Percentiles rank a stretch among this genome's conserved stretches.
Evolutionary conservation across 2,113 vertebrate genomes (phyloP).

Genomic region (Thunnus thynnus): DNA sequence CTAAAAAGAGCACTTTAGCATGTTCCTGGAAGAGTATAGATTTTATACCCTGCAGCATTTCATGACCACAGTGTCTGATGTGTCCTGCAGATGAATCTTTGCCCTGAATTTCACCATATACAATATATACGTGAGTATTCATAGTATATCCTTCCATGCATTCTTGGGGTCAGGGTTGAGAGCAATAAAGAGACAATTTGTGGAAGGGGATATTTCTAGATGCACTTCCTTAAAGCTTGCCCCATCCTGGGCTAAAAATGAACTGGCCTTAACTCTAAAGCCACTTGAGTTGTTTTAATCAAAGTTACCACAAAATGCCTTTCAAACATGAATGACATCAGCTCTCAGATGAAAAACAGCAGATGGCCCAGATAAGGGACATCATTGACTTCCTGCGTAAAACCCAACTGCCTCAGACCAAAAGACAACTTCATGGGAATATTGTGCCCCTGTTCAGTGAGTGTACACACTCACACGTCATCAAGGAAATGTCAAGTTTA

Average conservation of each 20-base stretch:
- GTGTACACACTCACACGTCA: neutral
- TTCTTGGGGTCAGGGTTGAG: conserved; percentile 50
- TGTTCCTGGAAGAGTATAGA: neutral
- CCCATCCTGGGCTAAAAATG: conserved; percentile 56
- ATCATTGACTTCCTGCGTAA: conserved; percentile 54
- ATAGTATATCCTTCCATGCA: conserved; percentile 67
- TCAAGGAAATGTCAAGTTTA: conserved; percentile 7
- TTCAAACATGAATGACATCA: conserved; percentile 29
- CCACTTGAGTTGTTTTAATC: conserved; percentile 39
- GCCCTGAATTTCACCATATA: conserved; percentile 27
- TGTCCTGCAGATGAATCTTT: conserved; percentile 16
- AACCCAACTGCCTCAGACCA: conserved; percentile 10
- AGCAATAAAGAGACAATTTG: conserved; percentile 71
- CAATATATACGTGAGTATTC: conserved; percentile 39
- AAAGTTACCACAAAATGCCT: conserved; percentile 26
- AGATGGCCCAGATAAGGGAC: conserved; percentile 46
- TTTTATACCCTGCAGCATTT: neutral
- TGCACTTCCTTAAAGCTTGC: conserved; percentile 60
- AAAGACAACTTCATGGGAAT: conserved; percentile 41
- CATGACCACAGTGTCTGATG: neutral
- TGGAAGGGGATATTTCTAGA: conserved; percentile 79
- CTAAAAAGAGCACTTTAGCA: neutral
- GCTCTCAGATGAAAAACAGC: conserved; percentile 17
- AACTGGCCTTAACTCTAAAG: conserved; percentile 6
- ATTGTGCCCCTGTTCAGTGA: neutral